These are phyloP conservation scores for Augochlorella aurata DNA, from an alignment of 2,888 invertebrate species.

Conservation along the genomic window DNA sequence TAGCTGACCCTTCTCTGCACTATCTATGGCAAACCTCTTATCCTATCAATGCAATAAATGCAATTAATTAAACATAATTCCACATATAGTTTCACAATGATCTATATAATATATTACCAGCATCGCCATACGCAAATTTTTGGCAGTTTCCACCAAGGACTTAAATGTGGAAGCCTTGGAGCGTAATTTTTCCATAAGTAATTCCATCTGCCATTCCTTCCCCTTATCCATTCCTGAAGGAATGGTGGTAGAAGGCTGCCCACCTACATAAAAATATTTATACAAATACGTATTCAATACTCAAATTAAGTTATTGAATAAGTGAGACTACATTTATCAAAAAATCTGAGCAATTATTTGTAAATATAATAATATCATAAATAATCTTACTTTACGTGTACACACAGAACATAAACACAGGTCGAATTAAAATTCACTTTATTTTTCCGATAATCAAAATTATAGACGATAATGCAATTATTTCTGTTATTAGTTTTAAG, in stretches of 20 bases:
- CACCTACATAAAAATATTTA: slow-evolving; percentile 64
- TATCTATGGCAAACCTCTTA: slow-evolving; percentile 93
- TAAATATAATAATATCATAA: neutral
- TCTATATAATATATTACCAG: slow-evolving; percentile 83
- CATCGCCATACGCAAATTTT: slow-evolving; percentile 93
- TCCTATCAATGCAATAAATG: slow-evolving; percentile 84
- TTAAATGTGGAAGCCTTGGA: slow-evolving; percentile 92
- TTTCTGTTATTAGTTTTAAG: neutral
- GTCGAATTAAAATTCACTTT: neutral
- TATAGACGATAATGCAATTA: neutral
- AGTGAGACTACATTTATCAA: neutral
- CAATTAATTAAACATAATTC: neutral
- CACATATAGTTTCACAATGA: neutral
- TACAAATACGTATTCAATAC: neutral
- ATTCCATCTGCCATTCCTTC: slow-evolving; percentile 91
- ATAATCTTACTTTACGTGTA: neutral
- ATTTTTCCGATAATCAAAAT: neutral
- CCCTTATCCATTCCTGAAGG: slow-evolving; percentile 83
- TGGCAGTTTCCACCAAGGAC: slow-evolving; percentile 92
- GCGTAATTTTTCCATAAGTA: slow-evolving; percentile 95
- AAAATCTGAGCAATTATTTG: neutral
- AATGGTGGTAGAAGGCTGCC: slow-evolving; percentile 70
- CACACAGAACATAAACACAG: neutral
- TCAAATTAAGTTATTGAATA: neutral
- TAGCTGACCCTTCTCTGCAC: slow-evolving; percentile 91